Evolutionary conservation across 2,888 invertebrate species (phyloP), one percentile per base, ranked within the genome.

Genomic region (Standfussiana lucernea): DNA sequence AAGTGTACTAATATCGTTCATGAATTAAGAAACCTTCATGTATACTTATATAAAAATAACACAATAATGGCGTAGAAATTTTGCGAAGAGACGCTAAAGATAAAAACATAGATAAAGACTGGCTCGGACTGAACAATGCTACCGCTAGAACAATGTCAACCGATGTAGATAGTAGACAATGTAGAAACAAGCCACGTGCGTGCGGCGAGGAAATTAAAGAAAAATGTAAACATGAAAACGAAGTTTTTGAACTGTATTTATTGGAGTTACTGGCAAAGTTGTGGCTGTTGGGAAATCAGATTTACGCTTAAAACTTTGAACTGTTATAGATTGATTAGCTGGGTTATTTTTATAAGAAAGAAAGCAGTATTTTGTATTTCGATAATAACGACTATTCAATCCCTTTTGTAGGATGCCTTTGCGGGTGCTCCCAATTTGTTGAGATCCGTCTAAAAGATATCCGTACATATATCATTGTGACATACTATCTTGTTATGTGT

Each of bases 401-500:
- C 35, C 15, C 42, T 50, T 59, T 32, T 59, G 8, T 11, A 10
- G 35, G 61, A 21, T 50, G 37, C 50, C 47, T 28, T 73, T 66
- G 32, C 66, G 35, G 28, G 28, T 24, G 24, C 28, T 28, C 32
- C 79, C 79, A 83, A 82, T 85, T 85, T 83, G 76, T 67, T 59
- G 45, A 68, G 66, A 78, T 75, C 64, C 73, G 28, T 66, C 70
- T 67, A 59, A 79, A 75, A 79, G 59, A 77, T 80, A 84, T 78
- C 61, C 65, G 35, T 45, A 65, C 75, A 87, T 70, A 87, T 75
- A 86, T 87, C 86, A 87, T 68, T 72, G 75, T 68, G 73, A 67
- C 80, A 62, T 37, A 13, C 69, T 74, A 86, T 74, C 87, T 82
- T 67, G 82, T 82, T 80, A 82, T 73, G 76, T 75, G 40, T 56